Conservation (phyloP, 2,797 vertebrate species). For the Sus cebifrons region DNA sequence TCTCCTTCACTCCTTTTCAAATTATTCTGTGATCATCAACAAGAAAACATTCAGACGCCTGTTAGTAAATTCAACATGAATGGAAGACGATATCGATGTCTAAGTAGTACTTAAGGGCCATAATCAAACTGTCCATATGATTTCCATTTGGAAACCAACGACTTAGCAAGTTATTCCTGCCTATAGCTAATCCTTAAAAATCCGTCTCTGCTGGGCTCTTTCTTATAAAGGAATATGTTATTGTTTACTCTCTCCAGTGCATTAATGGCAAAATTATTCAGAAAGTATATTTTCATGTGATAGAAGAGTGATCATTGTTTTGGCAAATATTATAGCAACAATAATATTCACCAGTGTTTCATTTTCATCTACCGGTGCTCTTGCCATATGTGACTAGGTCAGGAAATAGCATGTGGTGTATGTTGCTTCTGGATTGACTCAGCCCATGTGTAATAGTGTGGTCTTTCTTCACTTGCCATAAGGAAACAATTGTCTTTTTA, state of each 20-base stretch:
- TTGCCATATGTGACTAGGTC: neutral
- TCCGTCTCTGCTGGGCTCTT: neutral
- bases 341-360: neutral
- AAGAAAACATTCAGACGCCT: neutral
- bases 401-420: neutral
- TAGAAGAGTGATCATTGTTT: neutral
- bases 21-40: neutral
- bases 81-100: neutral
- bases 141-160: neutral
- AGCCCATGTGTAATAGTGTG: neutral
- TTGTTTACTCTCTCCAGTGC: neutral
- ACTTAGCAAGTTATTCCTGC: neutral
- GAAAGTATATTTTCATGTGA: neutral
- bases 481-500: neutral
- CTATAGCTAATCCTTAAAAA: neutral
- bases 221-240: neutral
- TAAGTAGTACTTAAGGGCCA: neutral
- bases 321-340: neutral
- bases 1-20: neutral
- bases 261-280: neutral
- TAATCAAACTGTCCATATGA: neutral
- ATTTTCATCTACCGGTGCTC: neutral
- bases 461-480: neutral
- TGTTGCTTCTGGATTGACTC: neutral
- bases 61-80: neutral